Conservation (phyloP, 2,113 vertebrate species). For the Scolopax mira region DNA sequence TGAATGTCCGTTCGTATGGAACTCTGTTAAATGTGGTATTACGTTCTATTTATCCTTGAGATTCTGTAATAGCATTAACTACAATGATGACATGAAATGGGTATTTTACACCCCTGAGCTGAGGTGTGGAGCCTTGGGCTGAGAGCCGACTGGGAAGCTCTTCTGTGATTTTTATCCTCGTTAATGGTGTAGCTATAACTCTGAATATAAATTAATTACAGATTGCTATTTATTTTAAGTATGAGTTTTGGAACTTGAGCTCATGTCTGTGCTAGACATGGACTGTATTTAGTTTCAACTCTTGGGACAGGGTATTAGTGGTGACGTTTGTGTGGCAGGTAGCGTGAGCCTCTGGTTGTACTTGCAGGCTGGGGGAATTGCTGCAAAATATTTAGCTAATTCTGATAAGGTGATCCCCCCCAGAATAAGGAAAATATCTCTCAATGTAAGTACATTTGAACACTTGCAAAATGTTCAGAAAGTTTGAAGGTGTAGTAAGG, state of each 20-base stretch:
- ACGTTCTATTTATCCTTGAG: neutral
- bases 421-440: neutral
- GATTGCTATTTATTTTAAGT: neutral
- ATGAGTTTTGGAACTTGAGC: neutral
- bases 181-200: neutral
- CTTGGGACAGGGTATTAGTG: neutral
- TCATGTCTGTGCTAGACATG: accelerated
- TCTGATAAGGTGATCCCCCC: neutral
- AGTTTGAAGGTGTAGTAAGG: conserved; percentile 8
- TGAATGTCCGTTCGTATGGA: neutral
- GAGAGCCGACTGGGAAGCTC: neutral
- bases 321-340: neutral
- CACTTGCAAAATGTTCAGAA: conserved; percentile 6
- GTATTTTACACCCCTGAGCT: accelerated
- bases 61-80: neutral
- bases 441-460: neutral
- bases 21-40: neutral
- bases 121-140: neutral
- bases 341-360: neutral
- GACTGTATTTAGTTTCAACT: neutral
- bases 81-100: neutral
- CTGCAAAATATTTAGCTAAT: neutral
- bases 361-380: neutral
- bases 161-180: neutral
- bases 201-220: neutral